Evolutionary conservation across 1,140 invertebrate genomes (phyloP), one percentile per base, ranked within the genome.

Genomic region (Matsumurasca onukii): DNA sequence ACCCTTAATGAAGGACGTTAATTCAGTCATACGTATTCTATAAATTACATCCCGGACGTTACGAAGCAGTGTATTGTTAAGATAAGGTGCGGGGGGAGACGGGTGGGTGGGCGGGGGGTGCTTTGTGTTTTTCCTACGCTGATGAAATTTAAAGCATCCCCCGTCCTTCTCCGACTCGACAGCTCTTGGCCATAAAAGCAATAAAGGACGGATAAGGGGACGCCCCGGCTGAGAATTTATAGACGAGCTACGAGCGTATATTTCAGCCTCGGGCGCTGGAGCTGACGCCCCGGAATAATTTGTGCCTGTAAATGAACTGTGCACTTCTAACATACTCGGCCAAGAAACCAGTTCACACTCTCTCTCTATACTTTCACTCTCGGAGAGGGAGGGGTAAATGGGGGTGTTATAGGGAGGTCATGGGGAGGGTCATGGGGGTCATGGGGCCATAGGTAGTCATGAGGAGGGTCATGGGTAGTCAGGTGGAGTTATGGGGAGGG

Each of bases 141-240:
- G 72, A 73, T 73, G 72, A 73, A 73, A 73, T 73, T 73, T 73
- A 73, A 71, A 72, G 67, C 70, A 57, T 64, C 66, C 66, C 65
- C 66, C 64, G 70, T 68, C 67, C 68, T 59, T 70, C 63, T 55
- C 65, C 49, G 17, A 51, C 64, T 34, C 57, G 72, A 70, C 69
- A 71, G 69, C 62, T 66, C 62, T 62, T 65, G 70, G 57, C 69
- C 70, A 73, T 73, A 73, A 73, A 73, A 73, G 72, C 72, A 73
- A 73, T 73, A 73, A 73, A 73, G 69, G 71, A 70, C 72, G 70
- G 72, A 71, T 71, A 69, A 71, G 69, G 68, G 68, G 57, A 69
- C 27, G 49, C 68, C 49, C 64, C 30, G 61, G 61, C 45, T 66
- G 52, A 59, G 62, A 70, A 72, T 72, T 72, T 72, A 72, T 70